Percentiles rank a stretch among this genome's conserved stretches.
phyloP scores from a whole-genome alignment of 2,797 vertebrate genomes.

The Philypnodon macrostomus region DNA sequence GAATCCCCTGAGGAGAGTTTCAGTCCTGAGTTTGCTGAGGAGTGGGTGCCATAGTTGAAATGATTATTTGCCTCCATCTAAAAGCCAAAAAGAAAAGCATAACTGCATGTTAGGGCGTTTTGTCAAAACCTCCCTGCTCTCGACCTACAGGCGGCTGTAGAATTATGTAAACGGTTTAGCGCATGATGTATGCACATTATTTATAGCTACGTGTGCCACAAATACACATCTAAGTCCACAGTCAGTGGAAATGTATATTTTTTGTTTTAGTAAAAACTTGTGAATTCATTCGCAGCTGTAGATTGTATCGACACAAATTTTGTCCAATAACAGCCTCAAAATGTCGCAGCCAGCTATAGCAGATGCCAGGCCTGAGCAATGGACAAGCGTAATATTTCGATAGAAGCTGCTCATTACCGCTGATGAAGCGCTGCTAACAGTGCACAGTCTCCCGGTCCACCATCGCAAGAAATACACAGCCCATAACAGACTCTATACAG shows the following conservation, averaged over 20 bases:
- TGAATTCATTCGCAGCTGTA: conserved; percentile 9
- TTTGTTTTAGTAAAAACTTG: not conserved
- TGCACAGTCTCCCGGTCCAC: conserved; percentile 29
- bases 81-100: not conserved
- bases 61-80: conserved; percentile 97
- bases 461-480: conserved; percentile 19
- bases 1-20: conserved; percentile 94
- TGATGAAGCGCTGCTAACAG: conserved; percentile 58
- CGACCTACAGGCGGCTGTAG: not conserved
- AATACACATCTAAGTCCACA: conserved; percentile 9
- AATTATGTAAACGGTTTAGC: conserved; percentile 1
- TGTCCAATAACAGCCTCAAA: conserved; percentile 58
- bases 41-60: conserved; percentile 90
- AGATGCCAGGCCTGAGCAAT: conserved; percentile 60
- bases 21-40: conserved; percentile 93
- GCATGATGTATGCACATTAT: not conserved
- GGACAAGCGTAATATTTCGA: conserved; percentile 49
- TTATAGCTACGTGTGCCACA: not conserved
- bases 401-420: conserved; percentile 52
- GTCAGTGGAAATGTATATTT: not conserved
- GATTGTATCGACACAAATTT: conserved; percentile 55
- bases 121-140: not conserved
- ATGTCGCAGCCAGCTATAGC: conserved; percentile 66
- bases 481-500: conserved; percentile 25
- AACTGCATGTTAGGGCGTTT: not conserved